Conservation (phyloP, 2,797 vertebrate genomes). For the Liasis olivaceus region DNA sequence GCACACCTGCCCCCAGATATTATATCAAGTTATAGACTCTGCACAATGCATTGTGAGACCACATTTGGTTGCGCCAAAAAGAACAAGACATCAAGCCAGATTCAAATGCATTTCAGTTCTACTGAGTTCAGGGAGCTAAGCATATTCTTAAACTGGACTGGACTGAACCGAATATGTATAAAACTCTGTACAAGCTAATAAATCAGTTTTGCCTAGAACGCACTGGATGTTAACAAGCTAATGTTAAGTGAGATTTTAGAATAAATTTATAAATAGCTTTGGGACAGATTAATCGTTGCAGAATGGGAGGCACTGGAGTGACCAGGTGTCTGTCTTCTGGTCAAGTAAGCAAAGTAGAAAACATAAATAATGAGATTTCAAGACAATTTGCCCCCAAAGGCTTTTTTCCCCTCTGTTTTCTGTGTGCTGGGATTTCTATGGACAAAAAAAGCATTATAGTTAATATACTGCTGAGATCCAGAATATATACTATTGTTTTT, state of each 20-base stretch:
- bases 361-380: neutral
- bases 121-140: neutral
- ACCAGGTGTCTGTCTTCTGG: neutral
- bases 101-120: neutral
- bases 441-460: slow-evolving; percentile 15
- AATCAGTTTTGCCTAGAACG: neutral
- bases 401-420: neutral
- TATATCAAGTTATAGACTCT: neutral
- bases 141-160: neutral
- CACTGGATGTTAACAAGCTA: neutral
- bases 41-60: neutral
- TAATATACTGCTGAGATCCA: slow-evolving; percentile 40
- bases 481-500: slow-evolving; percentile 36
- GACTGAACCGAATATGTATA: neutral
- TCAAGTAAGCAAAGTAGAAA: neutral
- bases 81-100: neutral
- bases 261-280: neutral
- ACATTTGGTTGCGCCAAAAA: neutral
- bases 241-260: neutral
- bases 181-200: neutral
- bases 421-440: neutral
- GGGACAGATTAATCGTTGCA: neutral
- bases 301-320: neutral
- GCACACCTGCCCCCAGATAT: neutral
- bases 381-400: neutral